Evolutionary conservation across 2,113 vertebrate species (phyloP).

Genomic region (Pelodiscus sinensis): DNA sequence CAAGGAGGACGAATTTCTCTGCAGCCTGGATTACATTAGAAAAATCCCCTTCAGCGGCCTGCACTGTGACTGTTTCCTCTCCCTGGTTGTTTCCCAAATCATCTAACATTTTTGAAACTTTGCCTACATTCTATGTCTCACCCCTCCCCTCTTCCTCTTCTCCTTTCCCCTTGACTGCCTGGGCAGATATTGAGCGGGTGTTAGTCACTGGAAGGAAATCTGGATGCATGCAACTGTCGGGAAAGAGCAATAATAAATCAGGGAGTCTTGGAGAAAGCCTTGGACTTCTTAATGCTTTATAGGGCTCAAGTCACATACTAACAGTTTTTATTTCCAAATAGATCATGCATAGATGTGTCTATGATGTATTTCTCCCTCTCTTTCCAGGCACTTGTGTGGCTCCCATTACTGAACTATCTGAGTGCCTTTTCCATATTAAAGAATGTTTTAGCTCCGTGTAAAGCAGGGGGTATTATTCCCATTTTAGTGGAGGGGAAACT

Average conservation of each 20-base stretch:
- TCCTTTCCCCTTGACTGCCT: neutral
- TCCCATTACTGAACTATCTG: conserved; percentile 41
- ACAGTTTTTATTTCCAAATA: neutral
- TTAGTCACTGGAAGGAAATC: neutral
- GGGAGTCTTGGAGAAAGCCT: neutral
- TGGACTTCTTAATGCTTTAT: conserved; percentile 22
- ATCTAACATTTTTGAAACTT: neutral
- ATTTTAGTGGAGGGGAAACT: conserved; percentile 47
- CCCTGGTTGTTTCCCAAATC: neutral
- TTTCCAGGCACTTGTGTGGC: neutral
- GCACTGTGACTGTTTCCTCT: neutral
- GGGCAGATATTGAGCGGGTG: neutral
- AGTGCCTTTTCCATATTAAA: conserved; percentile 39
- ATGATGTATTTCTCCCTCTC: neutral
- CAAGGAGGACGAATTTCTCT: neutral
- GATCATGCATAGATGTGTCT: neutral
- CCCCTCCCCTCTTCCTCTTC: neutral
- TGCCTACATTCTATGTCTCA: neutral
- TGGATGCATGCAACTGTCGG: neutral
- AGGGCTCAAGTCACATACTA: neutral
- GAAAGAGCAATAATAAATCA: neutral
- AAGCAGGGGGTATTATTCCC: conserved; percentile 35
- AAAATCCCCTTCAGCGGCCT: neutral
- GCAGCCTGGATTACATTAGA: neutral
- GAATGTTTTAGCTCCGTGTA: conserved; percentile 45